Evolutionary conservation across 2,888 invertebrate genomes (phyloP), one percentile per base, ranked within the genome.

Genomic region (Yponomeuta malinellus): DNA sequence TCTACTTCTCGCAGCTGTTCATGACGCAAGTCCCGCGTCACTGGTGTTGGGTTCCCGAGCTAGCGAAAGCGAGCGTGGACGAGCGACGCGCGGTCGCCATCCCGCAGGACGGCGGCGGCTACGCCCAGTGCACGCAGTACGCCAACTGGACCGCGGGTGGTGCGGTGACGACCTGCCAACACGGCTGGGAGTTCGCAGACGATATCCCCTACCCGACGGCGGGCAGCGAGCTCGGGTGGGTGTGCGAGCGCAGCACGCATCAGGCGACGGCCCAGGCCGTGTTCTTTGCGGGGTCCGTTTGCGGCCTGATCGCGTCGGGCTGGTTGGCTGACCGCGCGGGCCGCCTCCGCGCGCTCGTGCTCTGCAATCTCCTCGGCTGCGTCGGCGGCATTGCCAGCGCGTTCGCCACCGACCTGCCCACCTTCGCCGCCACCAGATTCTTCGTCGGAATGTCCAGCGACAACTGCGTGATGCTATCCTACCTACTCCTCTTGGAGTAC

Each of bases 291-390:
- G 96, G 96, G 9, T 95, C 96, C 71, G 95, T 96, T 75, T 89
- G 95, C 52, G 96, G 96, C 10, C 95, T 95, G 1, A 82, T 96
- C 33, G 83, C 96, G 2, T 95, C 96, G 78, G 96, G 96, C 33
- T 95, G 94, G 94, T 90, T 96, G 48, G 95, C 96, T 0, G 96
- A 96, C 84, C 90, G 94, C 66, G 94, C 93, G 79, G 96, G 96
- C 37, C 91, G 96, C 29, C 94, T 96, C 74, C 95, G 95, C 23
- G 95, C 95, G 0, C 82, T 96, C 31, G 93, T 78, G 8, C n/a
- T 37, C 33, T 63, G 63, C 37, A 87, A 87, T 70, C 70, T 86
- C 67, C 75, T 86, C 0, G 85, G 83, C n/a, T 85, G 84, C 48
- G 66, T 84, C 0, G 84, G 82, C 4, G 88, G 89, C 10, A 72